These are phyloP conservation scores for Spermophilus dauricus DNA, from an alignment of 2,113 vertebrate species.

Conservation along the genomic window DNA sequence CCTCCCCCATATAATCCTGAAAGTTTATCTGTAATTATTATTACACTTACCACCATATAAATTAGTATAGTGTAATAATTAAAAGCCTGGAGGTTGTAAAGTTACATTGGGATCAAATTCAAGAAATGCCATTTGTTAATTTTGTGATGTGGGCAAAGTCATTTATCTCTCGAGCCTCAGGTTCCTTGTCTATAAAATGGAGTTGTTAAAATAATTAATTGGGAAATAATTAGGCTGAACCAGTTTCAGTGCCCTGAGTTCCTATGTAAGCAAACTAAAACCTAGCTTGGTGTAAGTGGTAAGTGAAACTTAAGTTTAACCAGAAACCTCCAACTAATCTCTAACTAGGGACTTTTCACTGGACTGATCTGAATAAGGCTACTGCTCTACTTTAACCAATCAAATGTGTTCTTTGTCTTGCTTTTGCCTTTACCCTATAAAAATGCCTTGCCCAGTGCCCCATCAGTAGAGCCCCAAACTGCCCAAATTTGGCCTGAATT, in stretches of 20 bases:
- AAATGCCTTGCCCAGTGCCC: neutral
- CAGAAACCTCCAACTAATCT: neutral
- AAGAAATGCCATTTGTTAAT: neutral
- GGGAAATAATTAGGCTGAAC: neutral
- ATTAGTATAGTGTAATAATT: neutral
- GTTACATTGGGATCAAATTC: constrained; percentile 31
- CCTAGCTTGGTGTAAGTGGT: neutral
- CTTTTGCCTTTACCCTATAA: neutral
- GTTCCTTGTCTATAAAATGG: constrained; percentile 43
- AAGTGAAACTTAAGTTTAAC: neutral
- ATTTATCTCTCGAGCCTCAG: constrained; percentile 21
- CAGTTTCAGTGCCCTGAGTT: neutral
- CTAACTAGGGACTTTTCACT: neutral
- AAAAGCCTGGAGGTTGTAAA: neutral
- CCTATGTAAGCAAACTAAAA: neutral
- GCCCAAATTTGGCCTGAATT: neutral
- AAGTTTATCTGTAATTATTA: neutral
- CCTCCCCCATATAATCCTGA: neutral
- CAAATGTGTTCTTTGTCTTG: neutral
- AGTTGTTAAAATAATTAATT: constrained; percentile 34
- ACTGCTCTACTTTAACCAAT: neutral
- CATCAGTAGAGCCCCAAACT: neutral
- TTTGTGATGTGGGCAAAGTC: neutral
- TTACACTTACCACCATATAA: neutral
- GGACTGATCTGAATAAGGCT: neutral